Conservation (phyloP, 2,888 invertebrate genomes). For the Pachydiplax longipennis region DNA sequence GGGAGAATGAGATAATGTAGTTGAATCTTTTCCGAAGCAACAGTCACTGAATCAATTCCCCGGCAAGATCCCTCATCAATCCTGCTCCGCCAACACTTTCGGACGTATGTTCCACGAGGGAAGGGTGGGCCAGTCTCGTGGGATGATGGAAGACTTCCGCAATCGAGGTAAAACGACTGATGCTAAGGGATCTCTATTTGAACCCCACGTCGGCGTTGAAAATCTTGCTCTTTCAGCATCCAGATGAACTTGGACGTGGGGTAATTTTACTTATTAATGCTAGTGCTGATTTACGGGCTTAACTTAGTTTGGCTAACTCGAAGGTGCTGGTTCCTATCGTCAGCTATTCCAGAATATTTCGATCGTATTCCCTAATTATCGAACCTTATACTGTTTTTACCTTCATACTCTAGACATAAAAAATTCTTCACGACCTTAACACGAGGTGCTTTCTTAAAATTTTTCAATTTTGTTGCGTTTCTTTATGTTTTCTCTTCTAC, state of each 20-base stretch:
- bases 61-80: conserved; percentile 7
- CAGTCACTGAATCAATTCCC: conserved; percentile 35
- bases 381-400: no score
- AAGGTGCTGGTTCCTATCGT: no score
- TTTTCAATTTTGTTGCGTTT: no score
- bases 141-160: conserved; percentile 37
- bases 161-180: conserved; percentile 11
- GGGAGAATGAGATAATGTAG: background rate
- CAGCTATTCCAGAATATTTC: no score
- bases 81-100: conserved; percentile 8
- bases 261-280: no score
- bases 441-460: no score
- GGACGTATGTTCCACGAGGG: background rate
- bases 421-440: no score
- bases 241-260: background rate
- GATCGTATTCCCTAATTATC: no score
- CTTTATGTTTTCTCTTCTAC: no score
- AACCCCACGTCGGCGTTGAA: background rate
- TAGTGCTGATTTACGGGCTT: no score
- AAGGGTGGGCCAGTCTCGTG: background rate
- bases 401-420: no score
- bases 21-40: conserved; percentile 13
- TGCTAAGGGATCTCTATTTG: background rate
- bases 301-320: no score
- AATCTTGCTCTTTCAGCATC: background rate